A percentile compares a stretch with the other conserved stretches of the same genome.
phyloP scores from a whole-genome alignment of 2,888 invertebrate species.

The Elmis aenea region DNA sequence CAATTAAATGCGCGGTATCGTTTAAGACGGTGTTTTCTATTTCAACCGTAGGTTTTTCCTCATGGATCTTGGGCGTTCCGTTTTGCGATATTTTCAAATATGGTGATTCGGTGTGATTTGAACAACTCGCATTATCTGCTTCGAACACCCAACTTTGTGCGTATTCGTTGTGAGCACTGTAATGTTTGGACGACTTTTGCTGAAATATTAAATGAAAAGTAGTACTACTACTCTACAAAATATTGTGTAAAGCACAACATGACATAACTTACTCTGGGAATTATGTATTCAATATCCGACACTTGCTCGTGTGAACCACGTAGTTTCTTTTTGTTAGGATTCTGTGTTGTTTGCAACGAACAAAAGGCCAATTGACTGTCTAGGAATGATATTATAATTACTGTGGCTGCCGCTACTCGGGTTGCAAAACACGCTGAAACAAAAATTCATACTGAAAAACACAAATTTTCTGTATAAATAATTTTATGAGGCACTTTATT shows the following conservation, averaged over 20 bases:
- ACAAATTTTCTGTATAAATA: neutral
- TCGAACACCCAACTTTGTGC: conserved; percentile 53
- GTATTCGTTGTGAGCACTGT: conserved; percentile 45
- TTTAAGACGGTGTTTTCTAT: conserved; percentile 10
- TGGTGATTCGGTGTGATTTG: conserved; percentile 34
- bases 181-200: conserved; percentile 44
- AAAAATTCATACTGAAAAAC: conserved; percentile 15
- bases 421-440: conserved; percentile 49
- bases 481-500: neutral
- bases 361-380: conserved; percentile 51
- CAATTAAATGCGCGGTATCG: conserved; percentile 30
- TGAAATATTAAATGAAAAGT: conserved; percentile 26
- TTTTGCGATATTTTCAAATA: conserved; percentile 39
- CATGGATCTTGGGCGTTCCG: conserved; percentile 30
- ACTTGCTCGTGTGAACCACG: conserved; percentile 45
- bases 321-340: conserved; percentile 28
- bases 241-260: conserved; percentile 6
- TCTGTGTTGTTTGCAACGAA: conserved; percentile 43
- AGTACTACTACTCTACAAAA: conserved; percentile 12
- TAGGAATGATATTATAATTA: conserved; percentile 47
- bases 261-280: conserved; percentile 47
- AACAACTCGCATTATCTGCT: conserved; percentile 34
- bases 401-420: conserved; percentile 45
- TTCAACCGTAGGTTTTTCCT: conserved; percentile 4
- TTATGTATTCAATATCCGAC: conserved; percentile 52